Evolutionary conservation across 2,797 vertebrate species (phyloP).

Genomic region (Galago senegalensis): DNA sequence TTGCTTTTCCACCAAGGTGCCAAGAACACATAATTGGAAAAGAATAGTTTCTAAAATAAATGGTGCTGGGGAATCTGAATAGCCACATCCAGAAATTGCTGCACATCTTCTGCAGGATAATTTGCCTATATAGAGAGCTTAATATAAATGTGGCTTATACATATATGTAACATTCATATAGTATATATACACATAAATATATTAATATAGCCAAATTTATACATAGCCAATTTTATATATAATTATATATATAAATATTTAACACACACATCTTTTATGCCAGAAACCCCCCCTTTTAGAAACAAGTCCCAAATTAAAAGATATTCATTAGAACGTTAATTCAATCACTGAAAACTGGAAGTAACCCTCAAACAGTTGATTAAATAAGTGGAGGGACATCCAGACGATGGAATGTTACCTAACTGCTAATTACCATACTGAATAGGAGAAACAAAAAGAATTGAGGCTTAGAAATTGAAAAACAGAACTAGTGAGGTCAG

Average conservation of each 20-base stretch:
- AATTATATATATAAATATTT: not conserved
- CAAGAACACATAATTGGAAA: not conserved
- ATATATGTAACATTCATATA: not conserved
- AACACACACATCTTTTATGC: not conserved
- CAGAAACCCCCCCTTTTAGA: not conserved
- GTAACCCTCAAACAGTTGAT: not conserved
- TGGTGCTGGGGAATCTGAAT: not conserved
- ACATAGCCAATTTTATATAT: not conserved
- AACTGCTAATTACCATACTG: not conserved
- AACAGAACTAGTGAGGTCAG: not conserved
- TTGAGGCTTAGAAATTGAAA: not conserved
- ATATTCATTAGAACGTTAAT: not conserved
- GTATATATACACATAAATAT: not conserved
- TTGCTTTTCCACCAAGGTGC: not conserved
- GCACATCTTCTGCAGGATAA: not conserved
- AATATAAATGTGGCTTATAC: not conserved
- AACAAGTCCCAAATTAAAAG: slow-evolving; percentile 36
- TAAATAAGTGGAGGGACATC: not conserved
- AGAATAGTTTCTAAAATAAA: not conserved
- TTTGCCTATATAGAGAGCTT: not conserved
- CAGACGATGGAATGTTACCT: not conserved
- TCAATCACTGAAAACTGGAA: slow-evolving; percentile 38
- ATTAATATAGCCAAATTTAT: not conserved
- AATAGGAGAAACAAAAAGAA: slow-evolving; percentile 22
- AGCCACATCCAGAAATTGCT: not conserved